phyloP scores from a whole-genome alignment of 2,113 vertebrate species.

The Mungos mungo region DNA sequence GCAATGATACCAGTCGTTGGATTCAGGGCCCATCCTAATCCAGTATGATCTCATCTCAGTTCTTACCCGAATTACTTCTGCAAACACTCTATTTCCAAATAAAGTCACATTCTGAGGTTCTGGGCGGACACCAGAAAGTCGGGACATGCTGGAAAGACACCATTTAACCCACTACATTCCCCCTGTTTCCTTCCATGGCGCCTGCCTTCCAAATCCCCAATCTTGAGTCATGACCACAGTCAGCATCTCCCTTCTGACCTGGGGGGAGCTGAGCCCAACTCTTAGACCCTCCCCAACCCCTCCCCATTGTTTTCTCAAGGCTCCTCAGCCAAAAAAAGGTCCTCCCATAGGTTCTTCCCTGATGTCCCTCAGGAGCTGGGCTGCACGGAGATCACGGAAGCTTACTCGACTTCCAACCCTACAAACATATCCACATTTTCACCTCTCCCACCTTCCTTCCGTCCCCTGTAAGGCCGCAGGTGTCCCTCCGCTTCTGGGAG shows the following conservation, averaged over 20 bases:
- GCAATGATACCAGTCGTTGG: neutral
- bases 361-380: neutral
- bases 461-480: neutral
- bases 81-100: conserved; percentile 10
- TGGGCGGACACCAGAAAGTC: neutral
- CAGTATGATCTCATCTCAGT: neutral
- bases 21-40: neutral
- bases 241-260: neutral
- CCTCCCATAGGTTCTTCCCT: neutral
- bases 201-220: neutral
- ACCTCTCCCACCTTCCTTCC: neutral
- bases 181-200: neutral
- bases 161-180: neutral
- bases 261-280: neutral
- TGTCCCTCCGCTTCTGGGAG: neutral
- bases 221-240: too few relatives aligned
- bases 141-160: neutral
- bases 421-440: neutral
- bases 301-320: neutral
- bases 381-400: neutral
- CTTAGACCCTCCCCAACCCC: neutral
- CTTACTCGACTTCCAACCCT: neutral
- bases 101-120: neutral
- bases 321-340: neutral
- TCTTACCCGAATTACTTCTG: neutral